Conservation (phyloP, 2,888 invertebrate species). For the Synanthedon andrenaeformis region DNA sequence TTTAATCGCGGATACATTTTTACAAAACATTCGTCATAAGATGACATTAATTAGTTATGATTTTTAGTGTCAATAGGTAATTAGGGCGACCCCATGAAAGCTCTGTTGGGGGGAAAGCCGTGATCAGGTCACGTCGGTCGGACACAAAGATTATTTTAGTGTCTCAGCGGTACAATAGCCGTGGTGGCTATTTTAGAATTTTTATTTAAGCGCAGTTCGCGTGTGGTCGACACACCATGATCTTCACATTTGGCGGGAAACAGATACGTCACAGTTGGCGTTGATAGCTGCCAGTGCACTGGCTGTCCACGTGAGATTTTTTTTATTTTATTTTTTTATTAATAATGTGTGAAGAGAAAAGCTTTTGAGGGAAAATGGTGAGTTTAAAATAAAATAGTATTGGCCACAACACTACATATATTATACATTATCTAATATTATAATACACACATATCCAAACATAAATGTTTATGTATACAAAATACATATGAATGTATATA, state of each 20-base stretch:
- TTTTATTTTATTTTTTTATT: neutral
- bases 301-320: slow-evolving; percentile 6
- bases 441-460: too few species aligned
- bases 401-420: too few species aligned
- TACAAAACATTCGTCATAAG: too few species aligned
- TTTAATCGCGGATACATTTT: too few species aligned
- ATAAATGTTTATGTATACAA: too few species aligned
- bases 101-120: slow-evolving; percentile 54
- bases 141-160: slow-evolving; percentile 54
- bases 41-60: too few species aligned
- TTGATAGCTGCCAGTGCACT: slow-evolving; percentile 36
- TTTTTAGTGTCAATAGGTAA: too few species aligned
- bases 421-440: too few species aligned
- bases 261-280: slow-evolving; percentile 37
- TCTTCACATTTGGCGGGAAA: slow-evolving; percentile 58
- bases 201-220: slow-evolving; percentile 69
- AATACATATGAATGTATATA: too few species aligned
- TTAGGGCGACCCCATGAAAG: slow-evolving; percentile 10
- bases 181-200: slow-evolving; percentile 58
- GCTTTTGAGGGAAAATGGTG: too few species aligned
- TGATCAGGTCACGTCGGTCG: slow-evolving; percentile 16
- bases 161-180: slow-evolving; percentile 41
- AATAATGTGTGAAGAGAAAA: too few species aligned
- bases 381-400: too few species aligned
- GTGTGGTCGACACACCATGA: slow-evolving; percentile 54